Percentiles rank a stretch among this genome's conserved stretches.
These are phyloP conservation scores for Dendrocincla fuliginosa DNA, from an alignment of 2,797 vertebrate species.

Conservation along the genomic window DNA sequence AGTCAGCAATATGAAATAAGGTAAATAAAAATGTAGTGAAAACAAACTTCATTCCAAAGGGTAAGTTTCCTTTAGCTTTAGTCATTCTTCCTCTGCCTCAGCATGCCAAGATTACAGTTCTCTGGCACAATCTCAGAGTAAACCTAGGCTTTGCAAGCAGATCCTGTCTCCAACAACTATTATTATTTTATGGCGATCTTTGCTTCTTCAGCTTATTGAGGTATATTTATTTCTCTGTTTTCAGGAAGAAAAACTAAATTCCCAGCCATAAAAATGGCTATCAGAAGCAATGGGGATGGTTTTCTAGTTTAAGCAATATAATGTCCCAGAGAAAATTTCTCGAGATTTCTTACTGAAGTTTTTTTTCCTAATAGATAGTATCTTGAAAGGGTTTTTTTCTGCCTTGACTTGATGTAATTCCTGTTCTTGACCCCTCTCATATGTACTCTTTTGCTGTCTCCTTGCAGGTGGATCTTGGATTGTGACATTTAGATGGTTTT, in stretches of 20 bases:
- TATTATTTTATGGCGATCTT: neutral
- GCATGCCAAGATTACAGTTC: neutral
- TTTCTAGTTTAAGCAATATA: neutral
- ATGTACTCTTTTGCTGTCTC: neutral
- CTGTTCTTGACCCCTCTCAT: neutral
- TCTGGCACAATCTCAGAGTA: neutral
- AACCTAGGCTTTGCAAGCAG: too few relatives aligned
- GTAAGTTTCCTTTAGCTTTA: neutral
- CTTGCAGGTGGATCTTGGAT: neutral
- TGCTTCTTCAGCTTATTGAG: neutral
- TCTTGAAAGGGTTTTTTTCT: neutral
- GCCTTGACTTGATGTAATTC: neutral
- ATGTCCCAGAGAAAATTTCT: neutral
- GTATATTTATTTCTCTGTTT: neutral
- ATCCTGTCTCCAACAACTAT: too few relatives aligned
- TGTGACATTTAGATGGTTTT: neutral
- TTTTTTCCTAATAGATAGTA: neutral
- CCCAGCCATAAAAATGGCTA: neutral
- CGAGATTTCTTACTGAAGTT: neutral
- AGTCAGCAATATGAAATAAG: neutral
- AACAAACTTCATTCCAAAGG: neutral
- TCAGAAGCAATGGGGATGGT: neutral
- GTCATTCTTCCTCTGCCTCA: neutral
- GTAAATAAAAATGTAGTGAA: neutral
- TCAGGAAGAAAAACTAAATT: neutral